A percentile compares a stretch with the other conserved stretches of the same genome.
Evolutionary conservation across 2,888 invertebrate genomes (phyloP).

Genomic region (Caenorhabditis sp.): DNA sequence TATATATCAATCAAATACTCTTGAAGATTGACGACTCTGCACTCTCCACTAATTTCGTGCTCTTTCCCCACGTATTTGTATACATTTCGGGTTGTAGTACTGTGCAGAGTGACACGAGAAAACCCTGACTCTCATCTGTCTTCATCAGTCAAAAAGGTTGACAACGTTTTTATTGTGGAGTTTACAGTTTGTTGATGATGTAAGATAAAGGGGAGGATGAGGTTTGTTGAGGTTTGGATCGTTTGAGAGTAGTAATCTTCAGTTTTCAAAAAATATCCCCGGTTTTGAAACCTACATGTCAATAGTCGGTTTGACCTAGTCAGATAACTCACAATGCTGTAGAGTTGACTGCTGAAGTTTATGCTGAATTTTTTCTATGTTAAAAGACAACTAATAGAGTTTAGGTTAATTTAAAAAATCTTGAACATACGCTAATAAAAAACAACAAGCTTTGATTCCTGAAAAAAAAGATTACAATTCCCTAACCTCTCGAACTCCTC

Average conservation of each 20-base stretch:
- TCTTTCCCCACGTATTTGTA: constrained; percentile 17
- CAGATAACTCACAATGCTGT: too few relatives aligned
- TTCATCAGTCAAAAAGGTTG: constrained; percentile 27
- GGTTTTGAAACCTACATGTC: too few relatives aligned
- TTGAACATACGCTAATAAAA: too few relatives aligned
- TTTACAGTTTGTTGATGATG: constrained; percentile 14
- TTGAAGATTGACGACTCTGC: constrained; percentile 42
- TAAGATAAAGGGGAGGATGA: background rate
- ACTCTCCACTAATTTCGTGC: constrained; percentile 38
- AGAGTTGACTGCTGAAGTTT: too few relatives aligned
- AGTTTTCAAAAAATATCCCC: too few relatives aligned
- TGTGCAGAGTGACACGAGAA: constrained; percentile 33
- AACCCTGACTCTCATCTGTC: constrained; percentile 21
- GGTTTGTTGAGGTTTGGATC: background rate
- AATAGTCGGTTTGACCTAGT: too few relatives aligned
- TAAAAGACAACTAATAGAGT: too few relatives aligned
- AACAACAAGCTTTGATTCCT: too few relatives aligned
- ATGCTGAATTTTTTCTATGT: too few relatives aligned
- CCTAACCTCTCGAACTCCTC: background rate
- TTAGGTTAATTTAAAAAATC: too few relatives aligned
- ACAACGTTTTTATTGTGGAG: constrained; percentile 3
- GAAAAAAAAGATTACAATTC: too few relatives aligned
- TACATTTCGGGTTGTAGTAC: constrained; percentile 29
- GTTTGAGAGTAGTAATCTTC: too few relatives aligned
- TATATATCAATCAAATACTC: constrained; percentile 60